Percentiles rank a stretch among this genome's conserved stretches.
phyloP scores from a whole-genome alignment of 2,888 invertebrate genomes.

The Prosopocoilus inquinatus region DNA sequence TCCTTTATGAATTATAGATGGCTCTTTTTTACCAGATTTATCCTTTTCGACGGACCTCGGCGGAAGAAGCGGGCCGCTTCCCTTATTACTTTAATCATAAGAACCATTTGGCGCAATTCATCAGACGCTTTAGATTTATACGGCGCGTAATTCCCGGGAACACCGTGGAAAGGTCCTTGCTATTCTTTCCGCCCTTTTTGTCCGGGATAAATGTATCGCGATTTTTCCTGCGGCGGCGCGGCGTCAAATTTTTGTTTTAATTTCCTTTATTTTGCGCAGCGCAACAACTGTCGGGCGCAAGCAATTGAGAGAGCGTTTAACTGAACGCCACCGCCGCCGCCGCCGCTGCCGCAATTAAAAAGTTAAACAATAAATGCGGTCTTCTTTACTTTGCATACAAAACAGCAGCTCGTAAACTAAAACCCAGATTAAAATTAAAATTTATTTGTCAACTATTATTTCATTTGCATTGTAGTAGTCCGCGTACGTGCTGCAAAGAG shows the following conservation, averaged over 20 bases:
- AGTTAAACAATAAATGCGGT: background rate
- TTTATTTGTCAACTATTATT: slow-evolving; percentile 3
- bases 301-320: background rate
- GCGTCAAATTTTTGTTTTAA: slow-evolving; percentile 5
- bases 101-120: slow-evolving; percentile 52
- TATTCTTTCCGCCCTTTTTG: slow-evolving; percentile 6
- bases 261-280: no score
- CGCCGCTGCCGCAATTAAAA: background rate
- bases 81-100: slow-evolving; percentile 53
- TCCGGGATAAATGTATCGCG: slow-evolving; percentile 12
- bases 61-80: slow-evolving; percentile 40
- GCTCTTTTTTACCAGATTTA: slow-evolving; percentile 45
- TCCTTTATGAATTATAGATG: slow-evolving; percentile 51
- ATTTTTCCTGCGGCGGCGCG: slow-evolving; percentile 11
- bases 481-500: background rate
- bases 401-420: background rate
- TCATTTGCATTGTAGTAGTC: background rate
- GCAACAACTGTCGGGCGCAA: no score
- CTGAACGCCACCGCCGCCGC: no score
- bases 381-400: background rate
- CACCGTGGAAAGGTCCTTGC: slow-evolving; percentile 6
- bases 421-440: background rate
- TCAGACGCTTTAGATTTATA: slow-evolving; percentile 48
- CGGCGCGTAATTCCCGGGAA: slow-evolving; percentile 17
- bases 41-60: slow-evolving; percentile 30